Percentiles rank a stretch among this genome's conserved stretches.
These are phyloP conservation scores for Drosophila quinaria DNA, from an alignment of 2,888 invertebrate species.

Conservation along the genomic window DNA sequence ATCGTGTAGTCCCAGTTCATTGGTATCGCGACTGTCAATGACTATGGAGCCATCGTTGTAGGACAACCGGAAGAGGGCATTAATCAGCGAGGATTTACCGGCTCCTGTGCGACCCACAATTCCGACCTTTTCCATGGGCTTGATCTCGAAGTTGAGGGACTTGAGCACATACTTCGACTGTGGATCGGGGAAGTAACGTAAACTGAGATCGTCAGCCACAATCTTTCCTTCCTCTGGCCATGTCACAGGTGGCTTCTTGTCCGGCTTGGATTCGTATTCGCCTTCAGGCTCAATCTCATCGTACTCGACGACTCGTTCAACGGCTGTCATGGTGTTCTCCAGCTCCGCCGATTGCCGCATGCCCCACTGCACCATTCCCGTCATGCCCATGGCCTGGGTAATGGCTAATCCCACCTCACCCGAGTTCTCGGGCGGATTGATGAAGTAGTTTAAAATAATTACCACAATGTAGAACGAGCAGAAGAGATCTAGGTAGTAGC, in stretches of 20 bases:
- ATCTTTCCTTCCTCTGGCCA: constrained; percentile 92
- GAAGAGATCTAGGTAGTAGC: constrained; percentile 95
- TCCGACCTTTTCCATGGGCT: constrained; percentile 89
- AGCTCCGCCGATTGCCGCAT: constrained; percentile 96
- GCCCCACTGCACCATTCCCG: constrained; percentile 91
- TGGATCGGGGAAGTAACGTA: constrained; percentile 89
- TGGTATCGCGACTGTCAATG: constrained; percentile 92
- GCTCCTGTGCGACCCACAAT: constrained; percentile 91
- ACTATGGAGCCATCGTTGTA: constrained; percentile 91
- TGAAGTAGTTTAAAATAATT: constrained; percentile 94
- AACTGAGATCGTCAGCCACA: constrained; percentile 89
- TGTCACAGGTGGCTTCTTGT: constrained; percentile 88
- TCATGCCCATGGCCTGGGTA: constrained; percentile 91
- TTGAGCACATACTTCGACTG: constrained; percentile 91
- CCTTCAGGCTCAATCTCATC: constrained; percentile 85
- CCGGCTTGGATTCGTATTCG: constrained; percentile 88
- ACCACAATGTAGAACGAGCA: constrained; percentile 94
- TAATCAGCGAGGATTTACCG: constrained; percentile 90
- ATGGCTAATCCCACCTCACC: constrained; percentile 93
- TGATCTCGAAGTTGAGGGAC: constrained; percentile 88
- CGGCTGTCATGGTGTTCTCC: constrained; percentile 95
- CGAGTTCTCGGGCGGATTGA: constrained; percentile 88
- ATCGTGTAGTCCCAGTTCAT: constrained; percentile 90
- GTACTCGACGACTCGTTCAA: constrained; percentile 92
- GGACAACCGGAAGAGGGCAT: constrained; percentile 92